phyloP scores from a whole-genome alignment of 2,888 invertebrate species.

The Loripinus fragilis region DNA sequence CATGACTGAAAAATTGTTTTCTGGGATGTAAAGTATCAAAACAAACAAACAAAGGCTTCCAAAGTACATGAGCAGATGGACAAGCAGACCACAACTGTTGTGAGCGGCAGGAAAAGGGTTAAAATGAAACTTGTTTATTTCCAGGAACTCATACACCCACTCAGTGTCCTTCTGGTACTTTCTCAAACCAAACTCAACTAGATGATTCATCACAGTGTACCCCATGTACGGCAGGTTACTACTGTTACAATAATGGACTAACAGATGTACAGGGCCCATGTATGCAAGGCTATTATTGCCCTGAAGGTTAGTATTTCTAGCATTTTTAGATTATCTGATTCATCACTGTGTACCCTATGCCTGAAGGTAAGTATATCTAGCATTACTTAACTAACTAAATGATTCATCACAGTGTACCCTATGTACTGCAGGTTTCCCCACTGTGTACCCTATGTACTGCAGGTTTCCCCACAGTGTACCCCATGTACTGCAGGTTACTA shows the following conservation, averaged over 20 bases:
- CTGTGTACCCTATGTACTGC: constrained; percentile 80
- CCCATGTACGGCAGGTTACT: constrained; percentile 79
- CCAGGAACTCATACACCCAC: constrained; percentile 79
- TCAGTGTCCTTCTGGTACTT: constrained; percentile 79
- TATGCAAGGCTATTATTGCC: constrained; percentile 81
- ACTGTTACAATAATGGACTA: constrained; percentile 78
- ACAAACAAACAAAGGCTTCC: no score
- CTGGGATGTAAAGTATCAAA: no score
- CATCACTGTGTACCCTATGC: no score
- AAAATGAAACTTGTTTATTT: constrained; percentile 27
- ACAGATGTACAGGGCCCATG: constrained; percentile 78
- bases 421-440: constrained; percentile 78
- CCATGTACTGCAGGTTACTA: constrained; percentile 80
- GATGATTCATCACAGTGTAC: constrained; percentile 71
- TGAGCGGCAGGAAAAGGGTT: no score
- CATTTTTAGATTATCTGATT: no score
- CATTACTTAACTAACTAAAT: no score
- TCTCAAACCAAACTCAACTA: constrained; percentile 78
- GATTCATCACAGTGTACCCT: constrained; percentile 71
- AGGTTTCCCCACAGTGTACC: constrained; percentile 78
- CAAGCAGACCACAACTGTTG: no score
- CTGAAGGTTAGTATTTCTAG: constrained; percentile 67
- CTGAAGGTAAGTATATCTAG: no score
- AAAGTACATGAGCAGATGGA: no score
- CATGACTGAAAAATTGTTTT: no score